These are phyloP conservation scores for Trachythela sp. DNA, from an alignment of 64 coral and sea anemone genomes.

Conservation along the genomic window DNA sequence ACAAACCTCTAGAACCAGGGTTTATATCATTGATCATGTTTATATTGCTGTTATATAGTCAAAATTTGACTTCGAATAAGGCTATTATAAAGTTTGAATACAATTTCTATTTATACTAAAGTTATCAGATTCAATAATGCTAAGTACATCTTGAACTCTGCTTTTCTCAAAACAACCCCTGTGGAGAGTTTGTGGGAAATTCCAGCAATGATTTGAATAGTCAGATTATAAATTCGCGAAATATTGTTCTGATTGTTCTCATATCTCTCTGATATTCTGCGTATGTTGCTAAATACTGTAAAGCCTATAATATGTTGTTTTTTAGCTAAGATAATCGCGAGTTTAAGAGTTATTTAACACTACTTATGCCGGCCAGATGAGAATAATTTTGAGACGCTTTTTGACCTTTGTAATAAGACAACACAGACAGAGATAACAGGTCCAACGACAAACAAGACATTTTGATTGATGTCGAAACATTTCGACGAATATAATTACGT, in stretches of 20 bases:
- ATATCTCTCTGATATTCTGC: not conserved
- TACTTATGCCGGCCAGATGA: not conserved
- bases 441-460: not conserved
- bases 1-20: no score
- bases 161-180: not conserved
- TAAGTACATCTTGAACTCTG: not conserved
- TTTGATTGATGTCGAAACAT: not conserved
- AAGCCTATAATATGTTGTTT: not conserved
- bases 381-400: not conserved
- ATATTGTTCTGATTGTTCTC: not conserved
- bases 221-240: not conserved
- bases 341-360: not conserved
- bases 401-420: not conserved
- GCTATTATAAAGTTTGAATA: not conserved
- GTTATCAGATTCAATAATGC: not conserved
- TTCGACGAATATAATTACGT: not conserved
- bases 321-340: not conserved
- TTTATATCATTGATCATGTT: no score
- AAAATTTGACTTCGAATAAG: not conserved
- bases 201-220: no score
- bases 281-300: not conserved
- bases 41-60: no score
- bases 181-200: not conserved
- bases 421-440: not conserved
- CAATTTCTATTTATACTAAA: not conserved